Conservation (phyloP, 1,140 invertebrate species). For the Ooceraea biroi region DNA sequence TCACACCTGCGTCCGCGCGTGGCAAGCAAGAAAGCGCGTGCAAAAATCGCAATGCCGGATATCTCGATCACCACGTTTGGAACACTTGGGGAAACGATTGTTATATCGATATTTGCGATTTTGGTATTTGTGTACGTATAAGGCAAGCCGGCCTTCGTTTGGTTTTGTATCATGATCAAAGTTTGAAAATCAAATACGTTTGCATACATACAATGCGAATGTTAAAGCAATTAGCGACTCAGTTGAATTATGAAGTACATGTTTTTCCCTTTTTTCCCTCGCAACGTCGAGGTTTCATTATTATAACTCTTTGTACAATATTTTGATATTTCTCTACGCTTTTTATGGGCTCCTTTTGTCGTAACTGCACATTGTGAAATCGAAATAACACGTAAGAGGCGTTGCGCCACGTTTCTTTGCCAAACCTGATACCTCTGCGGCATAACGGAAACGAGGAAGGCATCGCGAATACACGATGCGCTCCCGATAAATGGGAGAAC, state of each 20-base stretch:
- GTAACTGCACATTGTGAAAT: not conserved
- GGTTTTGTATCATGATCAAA: not conserved
- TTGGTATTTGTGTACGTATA: too few relatives aligned
- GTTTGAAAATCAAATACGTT: too few relatives aligned
- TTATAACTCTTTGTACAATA: not conserved
- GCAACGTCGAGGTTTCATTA: not conserved
- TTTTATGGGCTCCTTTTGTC: not conserved
- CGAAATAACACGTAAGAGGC: not conserved
- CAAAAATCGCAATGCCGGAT: not conserved
- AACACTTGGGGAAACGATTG: not conserved
- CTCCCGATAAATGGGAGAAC: conserved; percentile 30
- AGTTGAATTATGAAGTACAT: too few relatives aligned
- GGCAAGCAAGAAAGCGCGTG: not conserved
- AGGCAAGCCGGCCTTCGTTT: not conserved
- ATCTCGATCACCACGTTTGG: not conserved
- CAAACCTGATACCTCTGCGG: not conserved
- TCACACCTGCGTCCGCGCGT: not conserved
- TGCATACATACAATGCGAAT: too few relatives aligned
- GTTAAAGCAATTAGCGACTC: too few relatives aligned
- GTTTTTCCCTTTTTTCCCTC: too few relatives aligned
- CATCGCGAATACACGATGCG: conserved; percentile 54
- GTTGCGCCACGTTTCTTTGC: not conserved
- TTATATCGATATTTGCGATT: not conserved
- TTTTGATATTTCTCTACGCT: not conserved
- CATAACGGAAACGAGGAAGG: conserved; percentile 34